phyloP scores from a whole-genome alignment of 1,140 invertebrate genomes.

The Bombus superbus region DNA sequence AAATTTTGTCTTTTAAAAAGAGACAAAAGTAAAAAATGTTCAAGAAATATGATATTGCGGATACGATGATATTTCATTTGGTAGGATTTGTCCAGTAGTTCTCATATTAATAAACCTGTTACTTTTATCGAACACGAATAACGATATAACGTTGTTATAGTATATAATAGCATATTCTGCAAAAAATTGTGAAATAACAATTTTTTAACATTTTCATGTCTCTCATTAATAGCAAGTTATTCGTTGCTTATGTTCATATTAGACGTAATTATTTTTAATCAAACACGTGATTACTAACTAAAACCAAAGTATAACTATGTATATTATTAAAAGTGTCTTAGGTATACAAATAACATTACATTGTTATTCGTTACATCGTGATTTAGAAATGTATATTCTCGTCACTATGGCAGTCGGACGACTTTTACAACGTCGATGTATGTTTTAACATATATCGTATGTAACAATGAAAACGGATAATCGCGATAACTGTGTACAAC shows the following conservation, averaged over 20 bases:
- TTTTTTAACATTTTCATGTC: background rate
- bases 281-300: no score
- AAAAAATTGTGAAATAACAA: background rate
- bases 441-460: constrained; percentile 39
- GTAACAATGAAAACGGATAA: constrained; percentile 43
- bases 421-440: constrained; percentile 26
- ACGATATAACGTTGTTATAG: background rate
- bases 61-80: background rate
- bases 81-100: background rate
- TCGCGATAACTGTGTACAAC: constrained; percentile 32
- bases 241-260: background rate
- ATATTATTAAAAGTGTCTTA: background rate
- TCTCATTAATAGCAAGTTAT: background rate
- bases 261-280: no score
- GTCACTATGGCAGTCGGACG: background rate
- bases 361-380: background rate
- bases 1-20: no score
- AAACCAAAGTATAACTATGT: background rate
- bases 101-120: background rate
- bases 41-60: background rate
- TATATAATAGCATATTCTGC: no score
- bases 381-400: constrained; percentile 3
- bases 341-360: background rate
- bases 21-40: background rate
- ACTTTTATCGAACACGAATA: background rate